phyloP scores from a whole-genome alignment of 2,797 vertebrate species.

The Choloepus didactylus region DNA sequence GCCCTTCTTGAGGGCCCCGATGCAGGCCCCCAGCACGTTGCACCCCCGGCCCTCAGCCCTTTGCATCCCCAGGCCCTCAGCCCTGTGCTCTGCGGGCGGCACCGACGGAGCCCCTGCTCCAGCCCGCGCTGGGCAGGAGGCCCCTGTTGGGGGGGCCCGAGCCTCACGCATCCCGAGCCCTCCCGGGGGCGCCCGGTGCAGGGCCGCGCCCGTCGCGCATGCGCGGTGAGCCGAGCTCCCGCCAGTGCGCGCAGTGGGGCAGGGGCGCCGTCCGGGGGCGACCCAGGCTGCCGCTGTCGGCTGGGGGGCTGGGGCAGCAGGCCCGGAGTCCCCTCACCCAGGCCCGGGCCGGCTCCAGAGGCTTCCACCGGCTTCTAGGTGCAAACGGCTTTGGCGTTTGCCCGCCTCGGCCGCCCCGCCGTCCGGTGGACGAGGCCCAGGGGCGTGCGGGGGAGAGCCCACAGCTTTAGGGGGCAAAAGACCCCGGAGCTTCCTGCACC shows the following conservation, averaged over 20 bases:
- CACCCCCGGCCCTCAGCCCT: background rate
- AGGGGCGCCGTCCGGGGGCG: background rate
- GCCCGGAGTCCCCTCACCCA: background rate
- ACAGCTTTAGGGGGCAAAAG: accelerated
- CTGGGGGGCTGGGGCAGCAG: background rate
- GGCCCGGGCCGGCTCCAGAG: too few relatives aligned
- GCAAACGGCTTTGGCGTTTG: accelerated
- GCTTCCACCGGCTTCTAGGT: background rate
- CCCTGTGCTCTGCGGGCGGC: background rate
- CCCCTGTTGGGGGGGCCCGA: background rate
- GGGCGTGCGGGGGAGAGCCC: accelerated
- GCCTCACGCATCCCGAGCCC: background rate
- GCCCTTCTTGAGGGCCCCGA: background rate
- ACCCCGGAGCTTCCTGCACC: accelerated
- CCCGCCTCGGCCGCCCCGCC: background rate
- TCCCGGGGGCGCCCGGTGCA: background rate
- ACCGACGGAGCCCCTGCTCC: background rate
- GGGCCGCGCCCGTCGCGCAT: background rate
- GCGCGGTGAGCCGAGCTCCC: background rate
- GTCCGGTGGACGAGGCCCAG: background rate
- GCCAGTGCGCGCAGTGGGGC: too few relatives aligned
- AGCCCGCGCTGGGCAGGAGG: too few relatives aligned
- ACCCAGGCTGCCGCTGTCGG: too few relatives aligned
- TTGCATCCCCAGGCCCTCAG: background rate
- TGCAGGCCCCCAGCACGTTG: too few relatives aligned